These are phyloP conservation scores for Pammene aurita DNA, from an alignment of 2,888 invertebrate species.

Conservation along the genomic window DNA sequence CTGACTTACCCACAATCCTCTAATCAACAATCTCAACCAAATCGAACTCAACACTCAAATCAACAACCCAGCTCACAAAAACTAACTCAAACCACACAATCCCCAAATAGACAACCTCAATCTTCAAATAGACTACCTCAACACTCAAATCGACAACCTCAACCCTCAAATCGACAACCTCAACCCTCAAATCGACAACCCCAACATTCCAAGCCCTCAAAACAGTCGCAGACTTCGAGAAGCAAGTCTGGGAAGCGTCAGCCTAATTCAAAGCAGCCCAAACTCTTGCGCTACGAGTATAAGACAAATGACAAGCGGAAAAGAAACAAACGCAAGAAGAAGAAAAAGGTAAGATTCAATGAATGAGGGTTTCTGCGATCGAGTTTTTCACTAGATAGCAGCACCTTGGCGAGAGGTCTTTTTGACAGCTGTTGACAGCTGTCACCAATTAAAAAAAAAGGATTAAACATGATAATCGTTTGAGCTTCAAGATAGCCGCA, in stretches of 20 bases:
- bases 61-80: not conserved
- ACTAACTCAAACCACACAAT: not conserved
- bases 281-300: constrained; percentile 18
- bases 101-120: constrained; percentile 1
- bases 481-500: too few species aligned
- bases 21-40: not conserved
- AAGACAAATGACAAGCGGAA: constrained; percentile 32
- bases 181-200: not conserved
- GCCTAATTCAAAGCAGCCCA: constrained; percentile 7
- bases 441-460: too few species aligned
- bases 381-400: too few species aligned
- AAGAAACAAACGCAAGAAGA: constrained; percentile 49
- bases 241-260: not conserved
- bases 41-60: not conserved
- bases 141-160: not conserved
- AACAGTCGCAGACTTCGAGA: not conserved
- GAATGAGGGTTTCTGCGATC: too few species aligned
- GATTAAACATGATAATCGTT: too few species aligned
- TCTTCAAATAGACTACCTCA: not conserved
- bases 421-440: too few species aligned
- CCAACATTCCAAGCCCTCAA: constrained; percentile 5
- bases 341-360: constrained; percentile 47
- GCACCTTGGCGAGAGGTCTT: too few species aligned
- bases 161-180: not conserved
- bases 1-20: not conserved